Evolutionary conservation across 2,888 invertebrate species (phyloP).

Genomic region (Drosophila peninsularis): DNA sequence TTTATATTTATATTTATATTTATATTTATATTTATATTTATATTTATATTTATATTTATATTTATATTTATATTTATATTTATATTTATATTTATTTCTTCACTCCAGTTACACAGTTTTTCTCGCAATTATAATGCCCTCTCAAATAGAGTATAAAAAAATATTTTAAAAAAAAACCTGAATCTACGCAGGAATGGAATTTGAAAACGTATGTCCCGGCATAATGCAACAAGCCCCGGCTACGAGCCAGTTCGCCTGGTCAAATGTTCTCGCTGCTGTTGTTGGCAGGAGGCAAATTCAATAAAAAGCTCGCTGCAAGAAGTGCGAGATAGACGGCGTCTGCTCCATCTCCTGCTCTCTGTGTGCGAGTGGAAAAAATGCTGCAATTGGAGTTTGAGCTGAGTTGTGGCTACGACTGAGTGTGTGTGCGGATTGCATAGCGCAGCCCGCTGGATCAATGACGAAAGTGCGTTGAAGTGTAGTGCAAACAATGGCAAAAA

Average conservation of each 20-base stretch:
- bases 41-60: too few relatives aligned
- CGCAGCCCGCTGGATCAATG: constrained; percentile 66
- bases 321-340: constrained; percentile 50
- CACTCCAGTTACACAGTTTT: not conserved
- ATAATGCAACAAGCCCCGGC: constrained; percentile 72
- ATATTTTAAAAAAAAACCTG: constrained; percentile 12
- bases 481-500: constrained; percentile 76
- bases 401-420: constrained; percentile 12
- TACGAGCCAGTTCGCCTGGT: constrained; percentile 50
- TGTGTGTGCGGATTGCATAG: constrained; percentile 23
- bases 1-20: not conserved
- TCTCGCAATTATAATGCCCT: not conserved
- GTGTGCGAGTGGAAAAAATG: constrained; percentile 47
- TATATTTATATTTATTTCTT: not conserved
- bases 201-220: constrained; percentile 77
- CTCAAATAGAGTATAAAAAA: not conserved
- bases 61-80: too few relatives aligned
- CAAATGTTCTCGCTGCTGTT: constrained; percentile 24
- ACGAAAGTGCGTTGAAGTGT: constrained; percentile 81
- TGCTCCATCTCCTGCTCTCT: not conserved
- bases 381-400: constrained; percentile 46
- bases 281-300: constrained; percentile 51
- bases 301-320: constrained; percentile 49
- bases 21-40: not conserved
- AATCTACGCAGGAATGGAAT: constrained; percentile 74